Base-by-base conservation (phyloP, 2,113 vertebrate genomes). In the Vimba vimba region DNA sequence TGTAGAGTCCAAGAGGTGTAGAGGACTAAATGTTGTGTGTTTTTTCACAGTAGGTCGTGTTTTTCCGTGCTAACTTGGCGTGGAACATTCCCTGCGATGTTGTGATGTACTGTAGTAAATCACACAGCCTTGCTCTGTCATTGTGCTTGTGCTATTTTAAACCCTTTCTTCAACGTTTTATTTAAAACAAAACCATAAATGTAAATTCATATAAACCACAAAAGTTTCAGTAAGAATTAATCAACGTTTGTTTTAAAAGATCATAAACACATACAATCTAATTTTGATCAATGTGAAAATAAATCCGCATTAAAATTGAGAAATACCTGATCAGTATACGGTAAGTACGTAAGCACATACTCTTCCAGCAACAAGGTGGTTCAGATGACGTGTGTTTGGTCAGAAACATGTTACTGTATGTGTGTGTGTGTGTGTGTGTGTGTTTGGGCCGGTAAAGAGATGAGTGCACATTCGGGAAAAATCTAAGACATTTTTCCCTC, bases 401-500 rank as follows among this genome's bases (percentile, higher is more conserved):
- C 79, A 27, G 79, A 66, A 66, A 66, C n/a, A 27, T 64, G 55
- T 74, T 87, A n/a, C n/a, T n/a, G n/a, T n/a, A n/a, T 79, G 62
- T 30, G 25, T 19, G 36, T 6, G 36, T 39, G 36, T 39, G 36
- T 39, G 36, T 39, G 50, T 88, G 79, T 88, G 57, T 87, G 9
- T 88, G 85, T 86, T 84, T 83, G 85, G 75, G 81, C 77, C 88
- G 52, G 85, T 89, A 69, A 90, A 82, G 78, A 88, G 87, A 91
- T 89, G 93, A 93, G 93, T 93, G 91, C 88, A 91, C 92, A 88
- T 86, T 91, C 90, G 89, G 91, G 89, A 87, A 79, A 89, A 79
- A 77, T 55, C 25, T 4, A 15, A 66, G 47, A 17, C 30, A 43
- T 78, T 71, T 82, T 87, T 74, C 62, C 64, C 84, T 91, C 66